phyloP scores from a whole-genome alignment of 2,888 invertebrate genomes.

The Archips crataeganus region DNA sequence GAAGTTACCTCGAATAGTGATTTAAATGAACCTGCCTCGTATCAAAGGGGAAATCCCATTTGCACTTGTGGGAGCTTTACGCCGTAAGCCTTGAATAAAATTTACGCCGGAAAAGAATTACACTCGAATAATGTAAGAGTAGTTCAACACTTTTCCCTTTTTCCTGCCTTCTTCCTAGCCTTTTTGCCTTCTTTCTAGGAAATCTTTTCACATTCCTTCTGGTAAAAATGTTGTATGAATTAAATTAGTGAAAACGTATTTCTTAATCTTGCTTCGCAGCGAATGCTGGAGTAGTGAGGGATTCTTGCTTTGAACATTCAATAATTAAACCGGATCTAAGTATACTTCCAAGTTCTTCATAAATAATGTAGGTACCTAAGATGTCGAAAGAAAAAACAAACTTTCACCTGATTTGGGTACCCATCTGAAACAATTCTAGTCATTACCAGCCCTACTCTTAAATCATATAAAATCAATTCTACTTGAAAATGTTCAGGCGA shows the following conservation, averaged over 20 bases:
- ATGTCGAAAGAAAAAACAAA: no score
- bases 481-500: neutral
- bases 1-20: conserved; percentile 42
- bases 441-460: neutral
- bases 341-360: no score
- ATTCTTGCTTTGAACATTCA: neutral
- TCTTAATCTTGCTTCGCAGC: neutral
- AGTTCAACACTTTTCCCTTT: conserved; percentile 23
- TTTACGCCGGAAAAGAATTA: conserved; percentile 30
- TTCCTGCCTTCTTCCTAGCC: neutral
- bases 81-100: conserved; percentile 24
- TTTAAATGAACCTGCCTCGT: conserved; percentile 23
- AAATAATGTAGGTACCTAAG: no score
- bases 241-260: neutral
- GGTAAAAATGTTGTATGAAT: neutral
- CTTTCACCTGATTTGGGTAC: neutral
- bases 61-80: conserved; percentile 32
- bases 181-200: neutral
- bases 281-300: neutral
- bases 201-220: conserved; percentile 4
- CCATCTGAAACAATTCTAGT: neutral
- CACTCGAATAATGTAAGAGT: conserved; percentile 20
- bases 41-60: conserved; percentile 24
- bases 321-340: neutral
- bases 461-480: neutral